phyloP scores from a whole-genome alignment of 2,888 invertebrate species.

The Cantharis rustica region DNA sequence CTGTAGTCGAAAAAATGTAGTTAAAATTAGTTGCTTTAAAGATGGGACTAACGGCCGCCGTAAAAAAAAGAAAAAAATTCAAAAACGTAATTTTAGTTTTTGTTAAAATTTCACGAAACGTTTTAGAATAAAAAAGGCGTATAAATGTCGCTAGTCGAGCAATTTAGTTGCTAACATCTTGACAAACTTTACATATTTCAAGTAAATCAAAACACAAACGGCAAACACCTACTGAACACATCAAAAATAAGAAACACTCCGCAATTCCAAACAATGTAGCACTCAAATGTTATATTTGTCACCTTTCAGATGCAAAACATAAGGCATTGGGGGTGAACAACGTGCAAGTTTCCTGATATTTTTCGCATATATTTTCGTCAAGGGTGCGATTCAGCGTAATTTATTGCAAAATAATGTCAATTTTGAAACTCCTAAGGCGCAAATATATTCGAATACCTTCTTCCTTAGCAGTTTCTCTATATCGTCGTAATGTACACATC shows the following conservation, averaged over 20 bases:
- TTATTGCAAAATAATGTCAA: constrained; percentile 56
- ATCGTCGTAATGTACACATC: not conserved
- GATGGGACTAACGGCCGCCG: not conserved
- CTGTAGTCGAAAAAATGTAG: not conserved
- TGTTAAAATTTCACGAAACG: not conserved
- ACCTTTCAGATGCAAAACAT: constrained; percentile 51
- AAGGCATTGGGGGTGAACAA: constrained; percentile 30
- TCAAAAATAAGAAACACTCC: constrained; percentile 34
- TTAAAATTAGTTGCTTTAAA: not conserved
- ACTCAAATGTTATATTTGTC: constrained; percentile 52
- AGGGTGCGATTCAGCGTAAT: constrained; percentile 52
- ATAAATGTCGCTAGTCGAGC: constrained; percentile 1
- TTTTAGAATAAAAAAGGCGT: not conserved
- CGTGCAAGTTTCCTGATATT: constrained; percentile 44
- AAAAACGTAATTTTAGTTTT: not conserved
- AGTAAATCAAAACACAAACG: constrained; percentile 36
- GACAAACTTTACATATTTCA: constrained; percentile 29
- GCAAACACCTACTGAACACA: constrained; percentile 29
- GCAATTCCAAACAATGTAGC: constrained; percentile 51
- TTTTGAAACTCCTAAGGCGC: constrained; percentile 39
- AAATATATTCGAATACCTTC: constrained; percentile 32
- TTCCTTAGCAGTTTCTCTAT: constrained; percentile 10
- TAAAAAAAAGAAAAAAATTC: not conserved
- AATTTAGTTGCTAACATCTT: not conserved
- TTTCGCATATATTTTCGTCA: constrained; percentile 49